Evolutionary conservation across 2,797 vertebrate genomes (phyloP), one percentile per base, ranked within the genome.

Genomic region (Masticophis lateralis): DNA sequence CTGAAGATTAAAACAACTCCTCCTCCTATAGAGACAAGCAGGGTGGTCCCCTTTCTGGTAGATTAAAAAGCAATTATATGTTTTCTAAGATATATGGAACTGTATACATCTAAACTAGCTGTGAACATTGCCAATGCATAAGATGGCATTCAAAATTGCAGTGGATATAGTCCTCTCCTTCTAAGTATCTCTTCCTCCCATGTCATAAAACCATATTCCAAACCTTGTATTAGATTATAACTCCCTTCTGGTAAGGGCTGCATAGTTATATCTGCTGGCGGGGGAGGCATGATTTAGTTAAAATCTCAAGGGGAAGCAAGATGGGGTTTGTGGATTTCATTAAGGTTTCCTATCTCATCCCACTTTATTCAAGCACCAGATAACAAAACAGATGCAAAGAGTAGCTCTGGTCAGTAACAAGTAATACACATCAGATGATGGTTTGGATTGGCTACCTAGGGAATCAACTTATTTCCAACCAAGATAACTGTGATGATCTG

Each of bases 31-130:
- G 43, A 83, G 74, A 83, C 43, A 74, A 74, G 32, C 69, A 83
- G 74, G 74, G 20, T 83, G 37, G 37, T 83, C 37, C 20, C 37
- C 37, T 16, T 83, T 83, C 37, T 63, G 86, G 28, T 59, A 87
- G 47, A 63, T 91, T 91, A 87, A 91, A 87, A 91, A 63, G 83
- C n/a, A 51, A 56, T 86, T 16, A 16, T 83, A 90, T 61, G n/a
- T 32, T 61, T 86, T 63, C 59, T 28, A 55, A 60, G 47, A n/a
- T 61, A 43, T 37, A 90, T 86, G 74, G 37, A 88, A 57, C 27
- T 20, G 10, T n/a, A 18, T 43, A 57, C 18, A 47, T 47, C 69
- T 57, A 90, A 86, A 87, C 63, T 87, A 86, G 51, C 63, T 59
- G 53, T 89, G 60, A 89, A 92, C 5, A 60, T 83, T 53, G 83